Evolutionary conservation across 2,797 vertebrate species (phyloP).

Genomic region (Pseudochromis fuscus): DNA sequence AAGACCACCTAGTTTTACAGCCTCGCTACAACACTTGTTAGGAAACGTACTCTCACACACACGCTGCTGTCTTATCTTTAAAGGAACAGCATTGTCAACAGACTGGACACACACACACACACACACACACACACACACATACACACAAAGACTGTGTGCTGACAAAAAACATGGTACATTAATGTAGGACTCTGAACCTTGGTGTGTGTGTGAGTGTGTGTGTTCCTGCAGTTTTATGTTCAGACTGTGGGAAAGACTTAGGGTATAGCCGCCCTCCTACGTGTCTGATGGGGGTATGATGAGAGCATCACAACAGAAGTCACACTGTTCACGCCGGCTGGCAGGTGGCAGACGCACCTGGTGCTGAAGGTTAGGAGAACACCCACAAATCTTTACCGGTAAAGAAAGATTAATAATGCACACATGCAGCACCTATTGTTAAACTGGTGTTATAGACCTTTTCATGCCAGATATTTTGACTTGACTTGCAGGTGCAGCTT

Average conservation of each 20-base stretch:
- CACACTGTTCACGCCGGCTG: constrained; percentile 60
- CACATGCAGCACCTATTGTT: constrained; percentile 2
- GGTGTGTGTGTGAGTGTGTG: constrained; percentile 25
- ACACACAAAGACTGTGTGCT: constrained; percentile 51
- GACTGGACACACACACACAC: constrained; percentile 27
- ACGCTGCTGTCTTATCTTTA: constrained; percentile 71
- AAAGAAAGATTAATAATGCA: constrained; percentile 10
- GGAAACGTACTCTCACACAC: constrained; percentile 11
- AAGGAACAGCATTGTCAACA: constrained; percentile 58
- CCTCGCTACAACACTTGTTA: constrained; percentile 28
- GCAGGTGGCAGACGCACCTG: constrained; percentile 73
- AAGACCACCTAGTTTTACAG: constrained; percentile 70
- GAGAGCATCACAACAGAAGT: constrained; percentile 70
- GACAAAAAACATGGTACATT: constrained; percentile 49
- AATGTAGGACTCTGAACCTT: constrained; percentile 35
- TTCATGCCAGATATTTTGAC: constrained; percentile 15
- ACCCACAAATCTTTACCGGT: constrained; percentile 19
- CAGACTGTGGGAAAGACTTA: constrained; percentile 60
- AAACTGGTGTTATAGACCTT: neutral
- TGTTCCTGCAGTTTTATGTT: constrained; percentile 30
- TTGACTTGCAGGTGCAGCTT: neutral
- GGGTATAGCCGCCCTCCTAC: constrained; percentile 45
- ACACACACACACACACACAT: constrained; percentile 25
- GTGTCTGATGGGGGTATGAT: constrained; percentile 69
- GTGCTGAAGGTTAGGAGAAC: constrained; percentile 14